Evolutionary conservation across 2,113 vertebrate genomes (phyloP), one percentile per base, ranked within the genome.

Genomic region (Ptilorrhoa leucosticta): DNA sequence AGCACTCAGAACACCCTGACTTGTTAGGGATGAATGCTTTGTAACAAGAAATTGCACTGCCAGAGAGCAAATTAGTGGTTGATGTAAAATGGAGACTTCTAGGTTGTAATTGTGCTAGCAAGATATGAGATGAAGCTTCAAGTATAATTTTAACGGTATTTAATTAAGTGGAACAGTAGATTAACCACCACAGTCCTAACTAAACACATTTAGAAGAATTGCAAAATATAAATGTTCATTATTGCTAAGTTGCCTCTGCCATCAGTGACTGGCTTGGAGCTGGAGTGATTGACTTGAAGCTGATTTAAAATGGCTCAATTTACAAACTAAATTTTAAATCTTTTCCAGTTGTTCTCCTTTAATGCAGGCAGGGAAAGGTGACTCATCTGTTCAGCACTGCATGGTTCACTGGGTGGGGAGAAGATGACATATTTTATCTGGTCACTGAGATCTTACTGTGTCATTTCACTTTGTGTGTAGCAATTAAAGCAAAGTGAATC

Each of bases 401-500:
- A 33, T 44, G 64, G 79, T 89, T 94, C 75, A n/a, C 51, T 66
- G 63, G 24, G 6, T 51, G 40, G 56, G 44, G 60, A 92, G 58
- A 91, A 94, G 75, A 84, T 90, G 37, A 51, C 71, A 80, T 95
- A 64, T 84, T 95, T 89, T 79, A 53, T 82, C 77, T 5, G 23
- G 84, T 96, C 93, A 93, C 64, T 66, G 44, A 78, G 72, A 86
- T 51, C 83, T 88, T 70, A 70, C 54, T 42, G 50, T 93, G 85
- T 71, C 77, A 42, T 94, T 90, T 93, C 40, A 33, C n/a, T 92
- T 65, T 53, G 26, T 75, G 51, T 40, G 10, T 61, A 75, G 83
- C 60, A 95, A 88, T 95, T 96, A 95, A 95, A 92, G 64, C 68
- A 86, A 90, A 89, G 71, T 56, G 28, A 92, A 83, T 86, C 44